phyloP scores from a whole-genome alignment of 2,888 invertebrate genomes.

The Ernsta delagoae region DNA sequence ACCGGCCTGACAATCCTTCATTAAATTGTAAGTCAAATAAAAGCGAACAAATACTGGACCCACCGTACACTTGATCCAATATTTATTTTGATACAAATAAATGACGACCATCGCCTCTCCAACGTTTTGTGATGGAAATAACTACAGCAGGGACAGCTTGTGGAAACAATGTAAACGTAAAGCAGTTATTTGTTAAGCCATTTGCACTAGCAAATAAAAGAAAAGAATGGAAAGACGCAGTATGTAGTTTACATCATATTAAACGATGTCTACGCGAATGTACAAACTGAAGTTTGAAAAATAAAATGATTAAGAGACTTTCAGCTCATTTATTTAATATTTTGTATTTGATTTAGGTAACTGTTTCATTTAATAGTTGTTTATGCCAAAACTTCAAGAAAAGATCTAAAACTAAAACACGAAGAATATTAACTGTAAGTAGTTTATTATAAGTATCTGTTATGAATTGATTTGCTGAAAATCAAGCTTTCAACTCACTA shows the following conservation, averaged over 20 bases:
- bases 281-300: too few species aligned
- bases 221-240: conserved; percentile 52
- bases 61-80: conserved; percentile 77
- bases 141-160: conserved; percentile 60
- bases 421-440: too few species aligned
- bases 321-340: too few species aligned
- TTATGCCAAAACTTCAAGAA: too few species aligned
- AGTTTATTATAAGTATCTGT: too few species aligned
- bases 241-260: background rate
- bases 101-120: conserved; percentile 75
- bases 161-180: conserved; percentile 64
- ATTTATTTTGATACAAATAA: conserved; percentile 80
- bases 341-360: too few species aligned
- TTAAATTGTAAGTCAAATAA: conserved; percentile 78
- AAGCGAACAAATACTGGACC: conserved; percentile 74
- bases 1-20: conserved; percentile 72
- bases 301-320: too few species aligned
- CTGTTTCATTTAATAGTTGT: too few species aligned
- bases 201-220: conserved; percentile 41
- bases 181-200: conserved; percentile 53
- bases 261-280: background rate
- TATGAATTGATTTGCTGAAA: too few species aligned
- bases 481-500: too few species aligned
- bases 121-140: conserved; percentile 79
- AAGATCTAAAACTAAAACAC: too few species aligned